Evolutionary conservation across 1,140 invertebrate genomes (phyloP).

Genomic region (Drosophila tani): DNA sequence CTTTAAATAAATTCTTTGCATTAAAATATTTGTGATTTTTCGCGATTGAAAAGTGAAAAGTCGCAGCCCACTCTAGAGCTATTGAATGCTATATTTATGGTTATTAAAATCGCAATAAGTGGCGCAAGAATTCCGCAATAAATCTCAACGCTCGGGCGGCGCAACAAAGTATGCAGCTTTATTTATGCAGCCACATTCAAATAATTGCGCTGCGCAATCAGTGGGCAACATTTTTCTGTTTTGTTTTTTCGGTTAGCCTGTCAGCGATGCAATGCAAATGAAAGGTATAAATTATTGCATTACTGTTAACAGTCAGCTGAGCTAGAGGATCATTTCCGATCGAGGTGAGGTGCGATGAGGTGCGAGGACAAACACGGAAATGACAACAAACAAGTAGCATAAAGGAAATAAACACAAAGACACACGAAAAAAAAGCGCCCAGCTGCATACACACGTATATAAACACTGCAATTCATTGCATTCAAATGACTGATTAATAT

Average conservation of each 20-base stretch:
- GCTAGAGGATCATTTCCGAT: slow-evolving; percentile 11
- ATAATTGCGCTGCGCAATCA: slow-evolving; percentile 68
- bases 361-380: slow-evolving; percentile 12
- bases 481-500: slow-evolving; percentile 84
- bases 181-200: slow-evolving; percentile 56
- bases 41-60: not conserved
- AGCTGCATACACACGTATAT: slow-evolving; percentile 25
- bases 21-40: not conserved
- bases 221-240: slow-evolving; percentile 52
- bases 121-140: slow-evolving; percentile 61
- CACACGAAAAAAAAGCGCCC: slow-evolving; percentile 12
- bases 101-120: slow-evolving; percentile 51
- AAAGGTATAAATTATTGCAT: slow-evolving; percentile 76
- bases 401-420: slow-evolving; percentile 35
- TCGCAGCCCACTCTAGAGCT: not conserved
- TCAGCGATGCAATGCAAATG: slow-evolving; percentile 67
- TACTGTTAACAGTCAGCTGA: slow-evolving; percentile 66
- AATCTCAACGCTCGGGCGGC: slow-evolving; percentile 41
- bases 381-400: slow-evolving; percentile 23
- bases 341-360: not conserved
- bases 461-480: slow-evolving; percentile 76
- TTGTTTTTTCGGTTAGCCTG: slow-evolving; percentile 51
- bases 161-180: slow-evolving; percentile 63
- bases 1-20: not conserved
- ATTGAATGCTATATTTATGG: slow-evolving; percentile 23